These are phyloP conservation scores for Mythimna pallens DNA, from an alignment of 2,888 invertebrate species.

Conservation along the genomic window DNA sequence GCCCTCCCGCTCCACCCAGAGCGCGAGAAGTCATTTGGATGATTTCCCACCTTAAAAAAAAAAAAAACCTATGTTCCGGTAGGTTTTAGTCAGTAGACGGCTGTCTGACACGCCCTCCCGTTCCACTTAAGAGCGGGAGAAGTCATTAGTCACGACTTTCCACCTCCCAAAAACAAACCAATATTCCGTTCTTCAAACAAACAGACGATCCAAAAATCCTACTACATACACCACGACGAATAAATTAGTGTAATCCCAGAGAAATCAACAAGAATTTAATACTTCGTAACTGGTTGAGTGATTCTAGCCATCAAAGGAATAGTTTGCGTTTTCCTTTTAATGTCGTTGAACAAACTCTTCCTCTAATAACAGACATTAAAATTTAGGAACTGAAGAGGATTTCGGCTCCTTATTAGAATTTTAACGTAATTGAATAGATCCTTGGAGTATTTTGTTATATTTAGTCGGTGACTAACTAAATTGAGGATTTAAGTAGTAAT, in stretches of 20 bases:
- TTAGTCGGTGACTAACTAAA: background rate
- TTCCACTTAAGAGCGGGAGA: too few relatives aligned
- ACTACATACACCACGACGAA: background rate
- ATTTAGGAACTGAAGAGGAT: slow-evolving; percentile 11
- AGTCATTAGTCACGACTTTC: too few relatives aligned
- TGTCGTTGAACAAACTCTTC: slow-evolving; percentile 37
- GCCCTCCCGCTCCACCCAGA: too few relatives aligned
- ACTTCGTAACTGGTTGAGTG: slow-evolving; percentile 34
- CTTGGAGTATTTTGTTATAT: background rate
- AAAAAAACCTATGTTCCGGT: too few relatives aligned
- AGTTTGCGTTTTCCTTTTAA: slow-evolving; percentile 46
- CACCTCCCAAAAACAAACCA: too few relatives aligned
- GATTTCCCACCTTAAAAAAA: too few relatives aligned
- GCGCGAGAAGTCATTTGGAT: too few relatives aligned
- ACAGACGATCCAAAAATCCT: background rate
- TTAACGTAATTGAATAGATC: slow-evolving; percentile 11
- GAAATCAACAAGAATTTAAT: slow-evolving; percentile 48
- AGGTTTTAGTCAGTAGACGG: too few relatives aligned
- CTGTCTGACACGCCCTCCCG: too few relatives aligned
- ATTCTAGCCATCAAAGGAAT: slow-evolving; percentile 50
- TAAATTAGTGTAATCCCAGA: slow-evolving; percentile 46
- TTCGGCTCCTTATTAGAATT: background rate
- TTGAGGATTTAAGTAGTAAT: background rate
- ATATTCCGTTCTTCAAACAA: slow-evolving; percentile 9
- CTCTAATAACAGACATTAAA: slow-evolving; percentile 19